Conservation (phyloP, 2,888 invertebrate genomes). For the Megastigmus dorsalis region DNA sequence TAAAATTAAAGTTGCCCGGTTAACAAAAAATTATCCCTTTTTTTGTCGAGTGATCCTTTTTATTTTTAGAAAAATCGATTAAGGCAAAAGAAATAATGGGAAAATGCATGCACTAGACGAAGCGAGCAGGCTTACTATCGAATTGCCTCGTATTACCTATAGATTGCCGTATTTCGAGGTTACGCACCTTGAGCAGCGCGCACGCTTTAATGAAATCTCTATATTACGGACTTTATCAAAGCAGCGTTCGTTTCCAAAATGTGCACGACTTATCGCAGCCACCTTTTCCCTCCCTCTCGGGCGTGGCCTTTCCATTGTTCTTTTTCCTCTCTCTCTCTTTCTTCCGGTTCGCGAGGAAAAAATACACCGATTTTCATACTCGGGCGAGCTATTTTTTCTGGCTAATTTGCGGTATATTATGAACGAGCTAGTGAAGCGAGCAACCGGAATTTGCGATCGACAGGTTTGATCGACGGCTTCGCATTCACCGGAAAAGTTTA, state of each 20-base stretch:
- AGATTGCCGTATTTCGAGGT: not conserved
- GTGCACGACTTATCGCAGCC: not conserved
- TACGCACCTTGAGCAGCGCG: not conserved
- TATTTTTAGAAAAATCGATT: no score
- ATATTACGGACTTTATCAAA: not conserved
- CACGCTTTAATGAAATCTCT: conserved; percentile 3
- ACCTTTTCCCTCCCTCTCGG: no score
- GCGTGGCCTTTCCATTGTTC: not conserved
- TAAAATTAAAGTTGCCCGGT: no score
- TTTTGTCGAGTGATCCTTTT: no score
- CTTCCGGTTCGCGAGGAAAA: not conserved
- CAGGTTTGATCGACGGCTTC: not conserved
- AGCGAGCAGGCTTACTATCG: no score
- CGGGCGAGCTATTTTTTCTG: not conserved
- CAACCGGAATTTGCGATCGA: not conserved
- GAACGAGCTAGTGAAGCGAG: not conserved
- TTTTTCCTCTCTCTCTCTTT: not conserved
- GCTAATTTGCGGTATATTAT: conserved; percentile 4
- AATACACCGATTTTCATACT: not conserved
- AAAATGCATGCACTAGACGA: no score
- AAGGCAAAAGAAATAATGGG: no score
- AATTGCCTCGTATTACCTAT: no score
- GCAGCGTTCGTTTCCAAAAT: not conserved
- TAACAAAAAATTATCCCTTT: no score
- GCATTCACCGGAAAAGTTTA: not conserved